Percentiles rank a stretch among this genome's conserved stretches.
Conservation (phyloP, 2,797 vertebrate species). For the Eleutherodactylus coqui region DNA sequence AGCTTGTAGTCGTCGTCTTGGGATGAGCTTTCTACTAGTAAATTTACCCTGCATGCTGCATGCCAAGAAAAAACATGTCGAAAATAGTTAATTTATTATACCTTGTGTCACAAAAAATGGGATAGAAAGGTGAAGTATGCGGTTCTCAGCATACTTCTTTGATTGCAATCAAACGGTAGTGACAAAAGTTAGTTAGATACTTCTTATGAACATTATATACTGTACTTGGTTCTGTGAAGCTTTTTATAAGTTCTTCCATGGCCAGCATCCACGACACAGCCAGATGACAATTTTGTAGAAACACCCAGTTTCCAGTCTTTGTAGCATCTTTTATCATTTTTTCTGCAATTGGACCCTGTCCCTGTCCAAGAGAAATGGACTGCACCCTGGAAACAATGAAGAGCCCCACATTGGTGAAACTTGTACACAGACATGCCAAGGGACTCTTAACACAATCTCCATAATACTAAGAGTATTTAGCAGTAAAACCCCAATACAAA, state of each 20-base stretch:
- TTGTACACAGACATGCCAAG: neutral
- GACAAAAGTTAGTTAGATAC: neutral
- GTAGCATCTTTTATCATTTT: conserved; percentile 80
- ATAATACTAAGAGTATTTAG: neutral
- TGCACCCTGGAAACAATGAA: conserved; percentile 75
- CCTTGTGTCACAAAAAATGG: no score
- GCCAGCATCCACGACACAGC: conserved; percentile 86
- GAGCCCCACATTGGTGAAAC: neutral
- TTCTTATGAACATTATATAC: conserved; percentile 24
- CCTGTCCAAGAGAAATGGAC: conserved; percentile 86
- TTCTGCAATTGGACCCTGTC: conserved; percentile 86
- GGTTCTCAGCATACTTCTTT: neutral
- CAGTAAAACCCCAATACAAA: neutral
- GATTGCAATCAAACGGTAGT: neutral
- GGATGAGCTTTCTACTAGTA: no score
- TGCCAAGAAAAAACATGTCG: no score
- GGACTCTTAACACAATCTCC: neutral
- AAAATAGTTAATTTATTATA: no score
- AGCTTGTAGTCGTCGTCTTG: no score
- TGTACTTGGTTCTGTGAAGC: conserved; percentile 80
- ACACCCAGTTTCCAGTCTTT: conserved; percentile 82
- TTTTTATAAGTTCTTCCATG: conserved; percentile 89
- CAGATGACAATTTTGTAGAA: conserved; percentile 87
- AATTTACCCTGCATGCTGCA: no score
- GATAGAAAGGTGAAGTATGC: no score